Evolutionary conservation across 2,113 vertebrate genomes (phyloP).

Genomic region (Syngnathus floridae): DNA sequence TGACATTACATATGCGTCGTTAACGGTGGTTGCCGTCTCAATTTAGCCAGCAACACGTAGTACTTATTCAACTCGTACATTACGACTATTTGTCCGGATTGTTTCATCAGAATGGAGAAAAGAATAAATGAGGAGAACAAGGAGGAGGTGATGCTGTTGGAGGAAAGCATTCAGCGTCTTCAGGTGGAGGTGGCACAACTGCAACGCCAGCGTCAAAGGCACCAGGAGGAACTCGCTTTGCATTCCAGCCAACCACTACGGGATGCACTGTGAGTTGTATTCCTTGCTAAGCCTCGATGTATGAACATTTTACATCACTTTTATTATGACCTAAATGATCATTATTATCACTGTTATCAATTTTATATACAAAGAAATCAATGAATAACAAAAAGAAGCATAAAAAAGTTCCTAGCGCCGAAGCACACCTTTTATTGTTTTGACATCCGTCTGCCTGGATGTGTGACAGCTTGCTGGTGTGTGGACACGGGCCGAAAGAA

Average conservation of each 20-base stretch:
- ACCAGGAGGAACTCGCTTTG: slow-evolving; percentile 32
- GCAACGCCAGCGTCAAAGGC: slow-evolving; percentile 49
- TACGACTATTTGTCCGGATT: background rate
- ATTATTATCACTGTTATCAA: background rate
- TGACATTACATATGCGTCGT: background rate
- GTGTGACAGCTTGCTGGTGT: slow-evolving; percentile 23
- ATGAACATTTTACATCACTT: background rate
- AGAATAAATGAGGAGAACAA: slow-evolving; percentile 23
- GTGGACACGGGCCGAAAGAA: slow-evolving; percentile 8
- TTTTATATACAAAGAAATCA: background rate
- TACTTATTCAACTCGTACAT: background rate
- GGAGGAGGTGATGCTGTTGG: slow-evolving; percentile 53
- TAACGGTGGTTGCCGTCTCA: background rate
- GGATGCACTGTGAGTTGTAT: slow-evolving; percentile 59
- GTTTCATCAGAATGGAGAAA: slow-evolving; percentile 7
- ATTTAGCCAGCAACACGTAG: background rate
- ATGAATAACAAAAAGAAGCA: background rate
- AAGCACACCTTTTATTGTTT: background rate
- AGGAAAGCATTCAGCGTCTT: slow-evolving; percentile 69
- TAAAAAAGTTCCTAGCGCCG: background rate
- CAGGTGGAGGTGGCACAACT: slow-evolving; percentile 69
- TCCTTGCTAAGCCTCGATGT: background rate
- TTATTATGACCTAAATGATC: background rate
- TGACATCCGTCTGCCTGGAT: background rate
- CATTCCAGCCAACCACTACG: slow-evolving; percentile 50